A percentile compares a stretch with the other conserved stretches of the same genome.
These are phyloP conservation scores for Apamea sordens DNA, from an alignment of 2,888 invertebrate species.

Conservation along the genomic window DNA sequence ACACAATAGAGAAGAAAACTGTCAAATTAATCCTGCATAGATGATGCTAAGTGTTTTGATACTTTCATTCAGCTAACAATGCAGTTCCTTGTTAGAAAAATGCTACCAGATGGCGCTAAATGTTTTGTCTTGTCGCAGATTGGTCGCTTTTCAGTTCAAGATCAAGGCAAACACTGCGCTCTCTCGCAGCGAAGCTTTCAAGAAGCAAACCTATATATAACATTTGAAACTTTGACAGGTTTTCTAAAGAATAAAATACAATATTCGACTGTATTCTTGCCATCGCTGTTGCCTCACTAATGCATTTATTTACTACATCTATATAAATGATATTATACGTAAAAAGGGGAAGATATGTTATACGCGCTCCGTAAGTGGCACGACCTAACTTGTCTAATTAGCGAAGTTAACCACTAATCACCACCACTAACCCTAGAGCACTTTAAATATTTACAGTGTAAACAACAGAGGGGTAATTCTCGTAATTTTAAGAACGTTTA, in stretches of 20 bases:
- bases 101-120: neutral
- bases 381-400: neutral
- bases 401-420: too few relatives aligned
- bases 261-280: neutral
- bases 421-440: too few relatives aligned
- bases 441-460: too few relatives aligned
- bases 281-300: conserved; percentile 1
- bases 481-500: too few relatives aligned
- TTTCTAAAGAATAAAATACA: neutral
- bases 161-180: too few relatives aligned
- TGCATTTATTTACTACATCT: conserved; percentile 1
- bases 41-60: neutral
- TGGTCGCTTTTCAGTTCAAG: neutral
- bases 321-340: neutral
- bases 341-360: too few relatives aligned
- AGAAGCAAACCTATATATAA: neutral
- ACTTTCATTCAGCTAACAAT: neutral
- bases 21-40: neutral
- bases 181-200: neutral
- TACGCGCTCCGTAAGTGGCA: too few relatives aligned
- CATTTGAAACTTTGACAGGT: neutral
- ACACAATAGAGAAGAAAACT: neutral
- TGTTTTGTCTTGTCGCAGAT: neutral
- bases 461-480: too few relatives aligned
- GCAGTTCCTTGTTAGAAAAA: neutral